Evolutionary conservation across 1,140 invertebrate species (phyloP), one percentile per base, ranked within the genome.

Genomic region (Babylonia areolata): DNA sequence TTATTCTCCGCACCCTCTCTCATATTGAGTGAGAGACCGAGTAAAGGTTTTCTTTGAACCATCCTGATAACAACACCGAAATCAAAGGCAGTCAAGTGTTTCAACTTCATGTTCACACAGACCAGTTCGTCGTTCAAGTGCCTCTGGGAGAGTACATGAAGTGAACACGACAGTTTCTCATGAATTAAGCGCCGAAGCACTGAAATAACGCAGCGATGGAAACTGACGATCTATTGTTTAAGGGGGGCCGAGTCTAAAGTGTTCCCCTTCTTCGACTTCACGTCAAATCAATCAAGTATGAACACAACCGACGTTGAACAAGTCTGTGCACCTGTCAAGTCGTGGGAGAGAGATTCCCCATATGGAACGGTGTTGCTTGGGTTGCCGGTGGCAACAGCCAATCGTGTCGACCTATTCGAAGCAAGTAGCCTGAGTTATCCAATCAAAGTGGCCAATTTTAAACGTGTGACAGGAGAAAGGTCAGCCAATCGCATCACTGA

Each of bases 341-440:
- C 85, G 87, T 89, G 88, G 86, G 86, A 85, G 87, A 88, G 87
- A 88, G 58, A 12, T 89, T 88, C 89, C 90, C 81, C 78, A 91
- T 90, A 87, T 86, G 90, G 89, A 73, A 88, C 75, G 71, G 84
- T 90, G 88, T 77, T 89, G 82, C 85, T 71, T 80, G 64, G 75
- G 86, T 85, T 87, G 90, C 87, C 80, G 88, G 77, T 88, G 88
- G 85, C 86, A 87, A 81, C 64, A 87, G 75, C 90, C 90, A 90
- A 90, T 91, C 85, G 23, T 85, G 28, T n/a, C 28, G 31, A 79
- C 39, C 42, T 85, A 85, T 90, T 91, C 82, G 87, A 90, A 87
- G 82, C n/a, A 39, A 73, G 77, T 78, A 40, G 54, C 85, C 85
- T 73, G 31, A 51, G 33, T 46, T n/a, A 75, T 15, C 82, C 82